Percentiles rank a stretch among this genome's conserved stretches.
Evolutionary conservation across 37 sponge, comb jelly and placozoan genomes (phyloP).

Genomic region (Ianthella basta): DNA sequence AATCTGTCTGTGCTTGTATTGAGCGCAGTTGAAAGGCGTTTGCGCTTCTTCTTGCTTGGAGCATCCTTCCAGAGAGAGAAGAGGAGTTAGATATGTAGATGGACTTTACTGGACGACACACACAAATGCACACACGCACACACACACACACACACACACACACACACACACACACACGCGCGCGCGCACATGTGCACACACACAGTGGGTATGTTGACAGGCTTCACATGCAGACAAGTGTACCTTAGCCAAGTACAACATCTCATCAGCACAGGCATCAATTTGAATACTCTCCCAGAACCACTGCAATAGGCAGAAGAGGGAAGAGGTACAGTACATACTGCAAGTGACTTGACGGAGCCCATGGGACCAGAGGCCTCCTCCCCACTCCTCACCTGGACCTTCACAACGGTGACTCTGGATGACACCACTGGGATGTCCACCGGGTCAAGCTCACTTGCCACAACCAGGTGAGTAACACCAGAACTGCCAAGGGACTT

Average conservation of each 20-base stretch:
- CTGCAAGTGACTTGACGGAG: no score
- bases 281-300: constrained; percentile 98
- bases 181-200: constrained; percentile 3
- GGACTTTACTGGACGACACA: neutral
- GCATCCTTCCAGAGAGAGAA: constrained; percentile 19
- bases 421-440: constrained; percentile 55
- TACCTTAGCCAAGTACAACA: constrained; percentile 80
- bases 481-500: constrained; percentile 39
- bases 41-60: constrained; percentile 29
- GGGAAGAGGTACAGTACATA: neutral
- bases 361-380: no score
- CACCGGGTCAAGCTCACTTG: constrained; percentile 54
- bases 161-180: constrained; percentile 20
- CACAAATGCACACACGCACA: neutral
- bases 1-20: constrained; percentile 43
- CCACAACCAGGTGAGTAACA: constrained; percentile 69
- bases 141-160: neutral
- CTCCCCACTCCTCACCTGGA: constrained; percentile 54
- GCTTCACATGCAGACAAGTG: neutral
- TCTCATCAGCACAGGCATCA: constrained; percentile 92
- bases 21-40: constrained; percentile 31
- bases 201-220: neutral
- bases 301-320: constrained; percentile 55
- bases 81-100: neutral
- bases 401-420: constrained; percentile 74